Conservation (phyloP, 2,797 vertebrate genomes). For the Cephalopachus bancanus region DNA sequence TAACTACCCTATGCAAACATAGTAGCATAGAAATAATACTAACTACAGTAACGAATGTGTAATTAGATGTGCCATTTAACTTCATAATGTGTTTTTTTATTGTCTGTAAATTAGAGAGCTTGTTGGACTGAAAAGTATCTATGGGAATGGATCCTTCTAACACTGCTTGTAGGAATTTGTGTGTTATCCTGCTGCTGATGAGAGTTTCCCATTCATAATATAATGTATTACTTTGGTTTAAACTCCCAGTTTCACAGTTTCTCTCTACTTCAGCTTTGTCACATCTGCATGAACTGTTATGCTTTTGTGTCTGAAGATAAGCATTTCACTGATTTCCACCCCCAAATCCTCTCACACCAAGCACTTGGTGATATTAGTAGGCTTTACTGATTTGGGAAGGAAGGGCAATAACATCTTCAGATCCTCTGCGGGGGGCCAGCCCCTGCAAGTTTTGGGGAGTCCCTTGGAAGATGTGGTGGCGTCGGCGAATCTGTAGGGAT, state of each 20-base stretch:
- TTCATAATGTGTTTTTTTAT: conserved; percentile 3
- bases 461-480: no score
- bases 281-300: background rate
- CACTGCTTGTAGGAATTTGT: background rate
- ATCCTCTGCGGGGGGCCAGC: no score
- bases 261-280: background rate
- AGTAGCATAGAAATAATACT: background rate
- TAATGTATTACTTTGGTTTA: background rate
- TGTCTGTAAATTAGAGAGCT: background rate
- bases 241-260: background rate
- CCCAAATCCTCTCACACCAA: background rate
- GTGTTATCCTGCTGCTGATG: background rate
- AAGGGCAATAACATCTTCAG: background rate
- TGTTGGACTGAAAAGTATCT: conserved; percentile 1
- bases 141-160: background rate
- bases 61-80: background rate
- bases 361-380: background rate
- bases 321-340: background rate
- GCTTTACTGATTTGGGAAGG: background rate
- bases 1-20: background rate
- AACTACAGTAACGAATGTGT: background rate
- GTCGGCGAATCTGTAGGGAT: no score
- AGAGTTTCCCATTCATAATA: background rate
- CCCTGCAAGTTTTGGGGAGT: no score
- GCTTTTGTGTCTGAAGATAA: background rate